phyloP scores from a whole-genome alignment of 2,888 invertebrate genomes.

The Chelonus formosanus region DNA sequence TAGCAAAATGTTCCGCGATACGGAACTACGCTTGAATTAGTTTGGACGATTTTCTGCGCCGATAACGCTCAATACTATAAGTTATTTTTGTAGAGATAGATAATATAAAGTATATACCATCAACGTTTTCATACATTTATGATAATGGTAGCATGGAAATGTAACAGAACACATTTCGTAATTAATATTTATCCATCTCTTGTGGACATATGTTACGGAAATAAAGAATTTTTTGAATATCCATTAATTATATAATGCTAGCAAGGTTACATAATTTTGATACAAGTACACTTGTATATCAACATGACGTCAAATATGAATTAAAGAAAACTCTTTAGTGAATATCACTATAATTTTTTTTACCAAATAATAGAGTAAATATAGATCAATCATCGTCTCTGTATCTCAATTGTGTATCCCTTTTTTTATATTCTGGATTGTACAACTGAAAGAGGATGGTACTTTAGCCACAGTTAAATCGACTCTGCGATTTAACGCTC shows the following conservation, averaged over 20 bases:
- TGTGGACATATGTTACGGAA: too few species aligned
- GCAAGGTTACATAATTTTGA: too few species aligned
- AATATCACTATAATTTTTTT: not conserved
- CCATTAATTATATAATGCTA: too few species aligned
- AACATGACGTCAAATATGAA: too few species aligned
- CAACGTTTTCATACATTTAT: not conserved
- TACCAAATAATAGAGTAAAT: not conserved
- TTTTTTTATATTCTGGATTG: not conserved
- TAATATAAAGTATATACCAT: conserved; percentile 1
- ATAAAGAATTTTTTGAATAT: too few species aligned
- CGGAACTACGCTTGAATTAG: conserved; percentile 19
- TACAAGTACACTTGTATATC: too few species aligned
- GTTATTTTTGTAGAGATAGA: conserved; percentile 9
- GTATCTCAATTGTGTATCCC: too few species aligned
- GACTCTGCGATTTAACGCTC: conserved; percentile 45
- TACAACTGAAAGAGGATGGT: conserved; percentile 16
- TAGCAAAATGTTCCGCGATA: conserved; percentile 15
- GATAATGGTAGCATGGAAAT: not conserved
- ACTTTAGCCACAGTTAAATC: conserved; percentile 29
- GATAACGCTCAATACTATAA: conserved; percentile 16
- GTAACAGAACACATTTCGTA: not conserved
- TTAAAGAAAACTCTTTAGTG: not conserved
- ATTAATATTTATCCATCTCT: not conserved
- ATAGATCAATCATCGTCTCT: too few species aligned
- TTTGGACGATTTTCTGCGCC: conserved; percentile 21